Conservation (phyloP, 1,140 invertebrate genomes). For the Leptonema lineaticorne region DNA sequence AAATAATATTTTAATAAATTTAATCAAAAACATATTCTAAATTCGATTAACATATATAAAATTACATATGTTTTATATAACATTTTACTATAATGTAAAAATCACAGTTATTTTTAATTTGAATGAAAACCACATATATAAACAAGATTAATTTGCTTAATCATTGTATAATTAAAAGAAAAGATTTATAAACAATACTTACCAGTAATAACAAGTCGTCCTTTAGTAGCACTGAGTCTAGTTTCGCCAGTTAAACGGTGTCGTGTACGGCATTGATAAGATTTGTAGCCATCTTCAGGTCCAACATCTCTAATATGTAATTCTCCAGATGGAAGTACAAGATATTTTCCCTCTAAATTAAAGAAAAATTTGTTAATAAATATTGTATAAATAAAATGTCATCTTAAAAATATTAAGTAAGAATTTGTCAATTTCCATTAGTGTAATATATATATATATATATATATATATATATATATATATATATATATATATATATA, state of each 20-base stretch:
- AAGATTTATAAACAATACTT: slow-evolving; percentile 52
- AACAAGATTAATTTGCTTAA: not conserved
- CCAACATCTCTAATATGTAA: slow-evolving; percentile 91
- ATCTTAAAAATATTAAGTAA: no score
- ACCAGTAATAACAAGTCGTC: slow-evolving; percentile 94
- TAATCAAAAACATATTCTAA: no score
- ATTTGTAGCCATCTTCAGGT: slow-evolving; percentile 91
- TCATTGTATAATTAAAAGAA: not conserved
- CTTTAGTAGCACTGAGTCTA: slow-evolving; percentile 88
- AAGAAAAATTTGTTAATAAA: no score
- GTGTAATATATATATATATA: no score
- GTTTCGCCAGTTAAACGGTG: slow-evolving; percentile 93
- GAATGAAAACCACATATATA: not conserved
- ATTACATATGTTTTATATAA: not conserved
- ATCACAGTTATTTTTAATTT: no score
- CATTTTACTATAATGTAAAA: no score
- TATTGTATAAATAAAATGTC: no score
- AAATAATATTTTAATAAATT: not conserved
- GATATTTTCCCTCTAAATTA: slow-evolving; percentile 86
- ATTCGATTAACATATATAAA: no score
- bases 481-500: no score
- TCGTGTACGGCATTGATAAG: slow-evolving; percentile 91
- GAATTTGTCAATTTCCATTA: no score
- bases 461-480: no score
- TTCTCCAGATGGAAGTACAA: slow-evolving; percentile 90